These are phyloP conservation scores for Zoanthus sociatus DNA, from an alignment of 92 coral and sea anemone genomes.

Conservation along the genomic window DNA sequence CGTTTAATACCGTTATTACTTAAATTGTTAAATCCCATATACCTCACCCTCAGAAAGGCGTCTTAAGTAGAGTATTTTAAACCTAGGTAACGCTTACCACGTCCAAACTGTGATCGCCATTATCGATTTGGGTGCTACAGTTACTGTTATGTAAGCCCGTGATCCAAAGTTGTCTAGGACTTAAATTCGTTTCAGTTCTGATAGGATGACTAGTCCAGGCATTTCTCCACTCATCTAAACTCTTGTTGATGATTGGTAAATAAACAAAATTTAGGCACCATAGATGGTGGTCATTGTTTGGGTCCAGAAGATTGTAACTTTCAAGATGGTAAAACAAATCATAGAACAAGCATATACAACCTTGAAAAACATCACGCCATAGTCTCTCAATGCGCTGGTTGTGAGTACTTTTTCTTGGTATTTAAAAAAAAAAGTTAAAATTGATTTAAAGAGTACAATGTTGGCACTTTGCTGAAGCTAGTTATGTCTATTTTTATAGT, in stretches of 20 bases:
- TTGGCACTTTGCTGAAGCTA: not conserved
- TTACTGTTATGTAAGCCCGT: constrained; percentile 44
- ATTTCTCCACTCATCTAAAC: constrained; percentile 35
- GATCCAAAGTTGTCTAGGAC: constrained; percentile 53
- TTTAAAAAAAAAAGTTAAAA: too few relatives aligned
- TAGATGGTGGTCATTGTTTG: constrained; percentile 54
- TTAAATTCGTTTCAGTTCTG: constrained; percentile 44
- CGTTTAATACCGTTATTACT: too few relatives aligned
- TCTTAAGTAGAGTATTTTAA: not conserved
- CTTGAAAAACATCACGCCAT: constrained; percentile 59
- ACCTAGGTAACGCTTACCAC: not conserved
- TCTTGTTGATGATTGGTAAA: constrained; percentile 50
- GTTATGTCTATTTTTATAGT: too few relatives aligned
- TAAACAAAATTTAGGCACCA: constrained; percentile 52
- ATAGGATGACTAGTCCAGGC: constrained; percentile 53
- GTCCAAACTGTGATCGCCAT: not conserved
- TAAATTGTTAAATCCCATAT: not conserved
- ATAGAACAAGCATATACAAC: constrained; percentile 46
- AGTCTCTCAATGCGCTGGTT: constrained; percentile 32
- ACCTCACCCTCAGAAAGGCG: not conserved
- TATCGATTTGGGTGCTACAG: not conserved
- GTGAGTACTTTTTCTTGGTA: not conserved
- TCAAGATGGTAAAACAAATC: constrained; percentile 50
- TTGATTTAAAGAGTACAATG: not conserved
- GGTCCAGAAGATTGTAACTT: constrained; percentile 31